Evolutionary conservation across 2,797 vertebrate genomes (phyloP).

Genomic region (Cossypha dichroa): DNA sequence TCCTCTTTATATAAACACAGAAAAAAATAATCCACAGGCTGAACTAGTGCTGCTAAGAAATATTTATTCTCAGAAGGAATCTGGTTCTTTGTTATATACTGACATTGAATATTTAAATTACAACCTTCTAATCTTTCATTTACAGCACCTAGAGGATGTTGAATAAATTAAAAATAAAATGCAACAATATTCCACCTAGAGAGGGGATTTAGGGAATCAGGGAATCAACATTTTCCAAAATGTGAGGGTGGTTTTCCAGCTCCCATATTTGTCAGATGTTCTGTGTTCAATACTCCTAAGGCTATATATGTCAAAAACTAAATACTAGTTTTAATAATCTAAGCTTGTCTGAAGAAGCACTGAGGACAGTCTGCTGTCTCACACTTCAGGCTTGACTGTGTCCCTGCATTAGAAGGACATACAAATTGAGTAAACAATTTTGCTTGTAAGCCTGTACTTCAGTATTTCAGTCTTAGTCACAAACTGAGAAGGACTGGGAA

Average conservation of each 20-base stretch:
- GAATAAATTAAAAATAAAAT: slow-evolving; percentile 41
- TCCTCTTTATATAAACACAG: neutral
- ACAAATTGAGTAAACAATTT: neutral
- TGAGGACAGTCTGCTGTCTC: neutral
- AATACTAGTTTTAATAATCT: neutral
- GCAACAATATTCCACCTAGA: neutral
- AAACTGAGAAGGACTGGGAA: neutral
- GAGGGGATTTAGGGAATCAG: neutral
- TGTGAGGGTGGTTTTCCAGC: neutral
- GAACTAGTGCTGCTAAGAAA: neutral
- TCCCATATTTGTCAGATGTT: neutral
- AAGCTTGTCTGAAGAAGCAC: neutral
- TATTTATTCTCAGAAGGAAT: slow-evolving; percentile 26
- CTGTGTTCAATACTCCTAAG: neutral
- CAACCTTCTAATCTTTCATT: slow-evolving; percentile 17
- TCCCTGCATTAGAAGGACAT: neutral
- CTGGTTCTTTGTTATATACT: neutral
- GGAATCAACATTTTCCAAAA: neutral
- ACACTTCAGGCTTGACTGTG: neutral
- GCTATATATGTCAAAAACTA: neutral
- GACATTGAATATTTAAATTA: slow-evolving; percentile 45
- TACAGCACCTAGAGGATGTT: neutral
- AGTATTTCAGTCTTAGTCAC: neutral
- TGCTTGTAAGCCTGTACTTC: neutral
- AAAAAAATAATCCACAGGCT: neutral